These are phyloP conservation scores for Columba guinea DNA, from an alignment of 2,797 vertebrate genomes.

Conservation along the genomic window DNA sequence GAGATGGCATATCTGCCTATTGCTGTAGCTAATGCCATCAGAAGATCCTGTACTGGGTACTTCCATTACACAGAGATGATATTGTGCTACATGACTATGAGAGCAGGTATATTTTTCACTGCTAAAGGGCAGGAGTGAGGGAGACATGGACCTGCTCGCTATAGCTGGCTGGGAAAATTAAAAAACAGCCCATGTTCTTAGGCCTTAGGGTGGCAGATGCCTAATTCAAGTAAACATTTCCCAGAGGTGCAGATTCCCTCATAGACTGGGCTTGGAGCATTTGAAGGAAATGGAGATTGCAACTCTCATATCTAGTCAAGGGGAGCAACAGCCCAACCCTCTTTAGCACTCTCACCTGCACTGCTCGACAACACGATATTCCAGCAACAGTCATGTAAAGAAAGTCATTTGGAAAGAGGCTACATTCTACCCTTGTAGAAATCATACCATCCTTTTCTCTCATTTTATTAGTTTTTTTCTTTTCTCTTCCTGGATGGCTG, in stretches of 20 bases:
- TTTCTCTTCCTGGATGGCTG: background rate
- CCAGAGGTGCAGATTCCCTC: background rate
- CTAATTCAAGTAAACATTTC: background rate
- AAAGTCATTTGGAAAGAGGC: background rate
- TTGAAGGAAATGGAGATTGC: background rate
- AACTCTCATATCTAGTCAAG: background rate
- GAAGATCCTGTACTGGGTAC: background rate
- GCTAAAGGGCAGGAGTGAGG: rapidly evolving
- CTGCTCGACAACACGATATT: background rate
- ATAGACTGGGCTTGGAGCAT: background rate
- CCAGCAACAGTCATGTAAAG: background rate
- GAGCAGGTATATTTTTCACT: background rate
- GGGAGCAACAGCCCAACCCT: background rate
- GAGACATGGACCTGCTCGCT: background rate
- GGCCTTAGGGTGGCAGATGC: background rate
- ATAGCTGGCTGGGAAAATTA: background rate
- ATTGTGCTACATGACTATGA: background rate
- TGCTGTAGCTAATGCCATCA: background rate
- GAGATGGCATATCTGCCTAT: background rate
- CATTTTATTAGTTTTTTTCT: background rate
- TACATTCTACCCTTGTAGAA: background rate
- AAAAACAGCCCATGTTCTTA: background rate
- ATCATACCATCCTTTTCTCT: background rate
- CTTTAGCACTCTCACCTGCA: rapidly evolving
- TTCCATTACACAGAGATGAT: background rate